Percentiles rank a stretch among this genome's conserved stretches.
phyloP scores from a whole-genome alignment of 2,888 invertebrate genomes.

The Coleophora flavipennella region DNA sequence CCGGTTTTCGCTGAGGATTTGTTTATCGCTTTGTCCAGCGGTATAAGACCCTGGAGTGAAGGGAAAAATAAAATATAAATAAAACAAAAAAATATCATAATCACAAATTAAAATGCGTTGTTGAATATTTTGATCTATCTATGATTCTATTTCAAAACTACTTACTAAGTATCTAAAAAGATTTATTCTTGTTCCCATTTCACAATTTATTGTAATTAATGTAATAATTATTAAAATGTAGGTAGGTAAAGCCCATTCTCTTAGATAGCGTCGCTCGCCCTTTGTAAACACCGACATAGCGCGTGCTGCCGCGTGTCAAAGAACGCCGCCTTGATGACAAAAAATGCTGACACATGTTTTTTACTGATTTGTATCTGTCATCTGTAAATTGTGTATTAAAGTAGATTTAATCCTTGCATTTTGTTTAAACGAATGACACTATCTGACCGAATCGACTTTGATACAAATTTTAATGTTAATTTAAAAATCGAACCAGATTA shows the following conservation, averaged over 20 bases:
- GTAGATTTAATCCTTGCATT: too few species aligned
- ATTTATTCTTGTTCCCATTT: slow-evolving; percentile 50
- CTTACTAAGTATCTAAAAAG: slow-evolving; percentile 54
- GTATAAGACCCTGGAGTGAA: slow-evolving; percentile 64
- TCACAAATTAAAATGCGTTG: slow-evolving; percentile 41
- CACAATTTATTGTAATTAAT: neutral
- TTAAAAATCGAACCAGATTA: too few species aligned
- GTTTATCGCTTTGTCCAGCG: slow-evolving; percentile 69
- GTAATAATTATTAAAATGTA: neutral
- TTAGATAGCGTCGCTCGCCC: too few species aligned
- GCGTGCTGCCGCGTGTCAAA: too few species aligned
- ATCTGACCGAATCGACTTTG: too few species aligned
- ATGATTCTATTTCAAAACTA: slow-evolving; percentile 53
- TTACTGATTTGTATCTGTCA: too few species aligned
- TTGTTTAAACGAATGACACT: too few species aligned
- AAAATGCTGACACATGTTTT: too few species aligned
- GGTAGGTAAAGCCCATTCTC: neutral
- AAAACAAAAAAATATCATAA: slow-evolving; percentile 42
- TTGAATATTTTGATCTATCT: slow-evolving; percentile 42
- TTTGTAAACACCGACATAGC: too few species aligned
- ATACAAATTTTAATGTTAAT: too few species aligned
- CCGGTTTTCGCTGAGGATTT: slow-evolving; percentile 64
- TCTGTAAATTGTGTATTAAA: too few species aligned
- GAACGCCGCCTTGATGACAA: too few species aligned
- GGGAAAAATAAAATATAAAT: slow-evolving; percentile 53